A percentile compares a stretch with the other conserved stretches of the same genome.
Evolutionary conservation across 1,140 invertebrate genomes (phyloP).

Genomic region (Leptinotarsa defecta): DNA sequence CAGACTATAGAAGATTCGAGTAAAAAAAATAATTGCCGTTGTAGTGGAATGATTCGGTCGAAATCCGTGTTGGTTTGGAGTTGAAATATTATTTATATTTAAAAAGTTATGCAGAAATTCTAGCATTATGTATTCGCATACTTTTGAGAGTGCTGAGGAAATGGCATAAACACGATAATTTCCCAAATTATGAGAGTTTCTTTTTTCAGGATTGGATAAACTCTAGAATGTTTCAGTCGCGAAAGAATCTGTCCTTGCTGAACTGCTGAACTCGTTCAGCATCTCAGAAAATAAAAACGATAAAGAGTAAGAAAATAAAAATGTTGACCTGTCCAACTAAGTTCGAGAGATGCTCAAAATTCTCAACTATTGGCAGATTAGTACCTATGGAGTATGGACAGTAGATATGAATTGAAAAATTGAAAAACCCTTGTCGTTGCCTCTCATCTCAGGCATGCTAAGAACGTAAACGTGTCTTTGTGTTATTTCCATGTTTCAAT

Average conservation of each 20-base stretch:
- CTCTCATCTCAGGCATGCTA: no score
- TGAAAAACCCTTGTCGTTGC: no score
- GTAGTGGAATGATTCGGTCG: constrained; percentile 1
- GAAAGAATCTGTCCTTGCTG: constrained; percentile 1
- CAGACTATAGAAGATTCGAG: not conserved
- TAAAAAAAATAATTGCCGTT: constrained; percentile 13
- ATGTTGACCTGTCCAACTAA: no score
- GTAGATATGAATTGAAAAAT: no score
- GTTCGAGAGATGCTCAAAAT: no score
- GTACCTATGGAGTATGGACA: no score
- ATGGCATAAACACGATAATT: not conserved
- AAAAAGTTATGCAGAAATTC: not conserved
- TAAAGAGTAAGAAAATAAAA: no score
- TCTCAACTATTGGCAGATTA: no score
- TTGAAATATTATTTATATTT: not conserved
- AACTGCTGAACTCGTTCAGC: not conserved
- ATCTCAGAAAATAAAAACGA: no score
- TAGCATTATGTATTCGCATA: not conserved
- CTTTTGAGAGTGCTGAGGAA: not conserved
- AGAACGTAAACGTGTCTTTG: no score
- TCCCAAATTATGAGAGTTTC: not conserved
- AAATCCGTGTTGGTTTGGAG: constrained; percentile 6
- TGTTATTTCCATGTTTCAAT: no score
- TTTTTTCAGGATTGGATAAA: no score
- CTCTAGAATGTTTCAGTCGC: constrained; percentile 7